Evolutionary conservation across 1,140 invertebrate genomes (phyloP).

Genomic region (Eriosoma lanigerum): DNA sequence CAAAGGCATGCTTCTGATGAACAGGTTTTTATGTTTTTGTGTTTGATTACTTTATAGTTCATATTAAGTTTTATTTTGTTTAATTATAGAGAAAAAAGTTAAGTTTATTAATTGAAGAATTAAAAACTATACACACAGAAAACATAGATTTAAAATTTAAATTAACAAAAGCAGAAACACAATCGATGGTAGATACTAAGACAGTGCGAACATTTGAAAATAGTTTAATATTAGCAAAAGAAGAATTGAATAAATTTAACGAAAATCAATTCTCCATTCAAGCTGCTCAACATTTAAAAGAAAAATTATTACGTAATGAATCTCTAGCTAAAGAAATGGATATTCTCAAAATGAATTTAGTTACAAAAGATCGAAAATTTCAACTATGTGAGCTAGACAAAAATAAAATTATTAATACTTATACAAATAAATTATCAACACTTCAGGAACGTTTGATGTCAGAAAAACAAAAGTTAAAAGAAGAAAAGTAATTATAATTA

Average conservation of each 20-base stretch:
- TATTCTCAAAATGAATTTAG: neutral
- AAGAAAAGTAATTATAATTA: neutral
- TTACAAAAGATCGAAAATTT: neutral
- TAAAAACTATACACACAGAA: neutral
- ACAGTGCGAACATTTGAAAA: neutral
- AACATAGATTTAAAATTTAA: slow-evolving; percentile 20
- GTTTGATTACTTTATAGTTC: neutral
- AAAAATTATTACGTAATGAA: neutral
- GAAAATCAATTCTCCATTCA: neutral
- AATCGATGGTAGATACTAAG: neutral
- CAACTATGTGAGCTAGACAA: neutral
- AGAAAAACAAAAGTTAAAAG: neutral
- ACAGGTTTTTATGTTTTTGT: slow-evolving; percentile 7
- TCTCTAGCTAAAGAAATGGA: neutral
- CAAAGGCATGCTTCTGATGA: neutral
- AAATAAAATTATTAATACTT: neutral
- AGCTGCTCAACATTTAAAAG: neutral
- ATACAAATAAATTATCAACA: neutral
- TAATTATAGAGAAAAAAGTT: slow-evolving; percentile 5
- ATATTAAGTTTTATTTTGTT: neutral
- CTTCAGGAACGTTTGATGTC: neutral
- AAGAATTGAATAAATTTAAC: neutral
- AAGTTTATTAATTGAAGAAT: neutral
- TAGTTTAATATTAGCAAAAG: neutral
- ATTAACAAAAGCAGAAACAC: neutral